Evolutionary conservation across 2,888 invertebrate species (phyloP), one percentile per base, ranked within the genome.

Genomic region (Leucania comma): DNA sequence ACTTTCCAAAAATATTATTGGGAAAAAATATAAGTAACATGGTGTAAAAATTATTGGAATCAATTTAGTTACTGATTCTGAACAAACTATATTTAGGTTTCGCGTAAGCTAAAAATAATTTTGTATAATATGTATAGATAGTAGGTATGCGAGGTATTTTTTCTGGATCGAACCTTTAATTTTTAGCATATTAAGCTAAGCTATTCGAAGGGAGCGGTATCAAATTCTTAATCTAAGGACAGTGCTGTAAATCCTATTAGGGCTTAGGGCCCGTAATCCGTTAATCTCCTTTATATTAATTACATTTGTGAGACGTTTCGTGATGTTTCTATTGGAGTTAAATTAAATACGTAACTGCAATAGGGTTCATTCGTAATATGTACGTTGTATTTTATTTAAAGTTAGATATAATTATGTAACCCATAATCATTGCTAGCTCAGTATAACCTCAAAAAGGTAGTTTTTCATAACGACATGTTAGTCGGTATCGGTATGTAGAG

Each of bases 241-340:
- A 56, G 48, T 51, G 20, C 32, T 60, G 38, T 26, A 57, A 62
- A 78, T 75, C 63, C 53, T 8, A 51, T 78, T 70, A 61, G 14
- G 10, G 8, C 35, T 22, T 38, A 14, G 12, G 17, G 14, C 8
- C 42, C 20, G 17, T 68, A 62, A 62, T 63, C 60, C n/a, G 8
- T 46, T 51, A 60, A 60, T 68, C 26, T 51, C 14, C 5, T 72
- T 63, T 67, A 56, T n/a, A 56, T 56, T n/a, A 57, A 78, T 63
- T 56, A 24, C 4, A 50, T 48, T 32, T 57, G 60, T 6, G 20
- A 17, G 9, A 35, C 14, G n/a, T 17, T 42, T 22, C 48, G 8
- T 42, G 29, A 10, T 24, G 29, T 58, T 46, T 38, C 12, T 59
- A 24, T 48, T 8, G 20, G 46, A 46, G 20, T 24, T 24, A 14